Evolutionary conservation across 2,797 vertebrate species (phyloP).

Genomic region (Micropoecilia bifurca): DNA sequence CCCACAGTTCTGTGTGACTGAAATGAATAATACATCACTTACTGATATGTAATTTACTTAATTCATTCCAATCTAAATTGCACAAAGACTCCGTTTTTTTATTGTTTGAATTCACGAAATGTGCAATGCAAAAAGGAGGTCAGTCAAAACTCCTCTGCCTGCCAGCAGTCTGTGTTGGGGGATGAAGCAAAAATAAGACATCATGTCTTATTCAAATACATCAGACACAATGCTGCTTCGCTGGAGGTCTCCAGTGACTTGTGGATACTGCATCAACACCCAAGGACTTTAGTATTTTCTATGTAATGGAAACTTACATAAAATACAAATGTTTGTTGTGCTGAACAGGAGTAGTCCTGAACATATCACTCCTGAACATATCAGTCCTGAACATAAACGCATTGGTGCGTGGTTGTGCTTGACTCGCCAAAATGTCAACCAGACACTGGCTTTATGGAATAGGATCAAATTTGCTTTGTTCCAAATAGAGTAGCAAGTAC

Average conservation of each 20-base stretch:
- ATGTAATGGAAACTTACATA: conserved; percentile 52
- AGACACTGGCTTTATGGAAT: conserved; percentile 3
- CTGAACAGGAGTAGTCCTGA: conserved; percentile 9
- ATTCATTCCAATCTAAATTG: conserved; percentile 30
- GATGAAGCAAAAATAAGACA: conserved; percentile 69
- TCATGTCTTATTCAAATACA: conserved; percentile 73
- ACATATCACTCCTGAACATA: neutral
- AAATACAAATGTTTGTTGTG: conserved; percentile 50
- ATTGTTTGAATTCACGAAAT: conserved; percentile 28
- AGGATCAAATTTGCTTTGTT: neutral
- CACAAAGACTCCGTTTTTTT: conserved; percentile 11
- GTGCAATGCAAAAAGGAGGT: conserved; percentile 53
- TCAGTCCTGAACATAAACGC: conserved; percentile 43
- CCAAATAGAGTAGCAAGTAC: neutral
- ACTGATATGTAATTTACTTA: conserved; percentile 33
- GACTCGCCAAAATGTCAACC: conserved; percentile 15
- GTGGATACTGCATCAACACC: conserved; percentile 58
- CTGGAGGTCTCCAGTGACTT: conserved; percentile 44
- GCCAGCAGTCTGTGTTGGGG: conserved; percentile 62
- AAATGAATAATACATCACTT: conserved; percentile 15
- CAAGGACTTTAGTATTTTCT: conserved; percentile 42
- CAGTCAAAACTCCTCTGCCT: conserved; percentile 59
- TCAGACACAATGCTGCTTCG: conserved; percentile 50
- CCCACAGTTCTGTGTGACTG: neutral
- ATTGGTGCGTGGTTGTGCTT: conserved; percentile 24